Percentiles rank a stretch among this genome's conserved stretches.
Evolutionary conservation across 2,888 invertebrate genomes (phyloP).

Genomic region (Euproctis similis): DNA sequence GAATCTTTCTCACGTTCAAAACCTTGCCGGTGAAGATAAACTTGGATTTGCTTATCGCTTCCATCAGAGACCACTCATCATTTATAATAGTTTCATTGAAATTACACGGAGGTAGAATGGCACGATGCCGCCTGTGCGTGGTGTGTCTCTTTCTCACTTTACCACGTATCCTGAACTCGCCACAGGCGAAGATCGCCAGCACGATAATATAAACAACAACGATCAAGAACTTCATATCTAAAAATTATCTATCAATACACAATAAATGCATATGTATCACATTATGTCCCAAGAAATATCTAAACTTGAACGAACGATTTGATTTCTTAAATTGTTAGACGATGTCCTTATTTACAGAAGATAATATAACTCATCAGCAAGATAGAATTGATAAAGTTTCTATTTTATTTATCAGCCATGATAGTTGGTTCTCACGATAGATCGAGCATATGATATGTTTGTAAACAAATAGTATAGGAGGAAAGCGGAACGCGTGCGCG

Average conservation of each 20-base stretch:
- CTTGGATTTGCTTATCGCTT: constrained; percentile 66
- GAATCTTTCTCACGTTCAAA: constrained; percentile 59
- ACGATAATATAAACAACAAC: constrained; percentile 65
- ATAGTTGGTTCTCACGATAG: constrained; percentile 41
- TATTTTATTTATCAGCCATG: too few species aligned
- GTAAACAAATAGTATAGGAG: constrained; percentile 51
- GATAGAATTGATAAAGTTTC: too few species aligned
- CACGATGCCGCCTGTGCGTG: constrained; percentile 56
- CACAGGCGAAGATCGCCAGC: constrained; percentile 53
- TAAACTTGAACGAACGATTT: too few species aligned
- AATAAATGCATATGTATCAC: constrained; percentile 61
- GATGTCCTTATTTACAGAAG: too few species aligned
- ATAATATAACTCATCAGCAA: too few species aligned
- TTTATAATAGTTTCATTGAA: constrained; percentile 71
- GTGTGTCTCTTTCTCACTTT: constrained; percentile 66
- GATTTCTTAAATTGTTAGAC: too few species aligned
- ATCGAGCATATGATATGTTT: constrained; percentile 35
- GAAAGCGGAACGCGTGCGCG: constrained; percentile 62
- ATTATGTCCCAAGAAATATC: too few species aligned
- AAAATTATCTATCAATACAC: constrained; percentile 50
- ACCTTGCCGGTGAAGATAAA: constrained; percentile 73
- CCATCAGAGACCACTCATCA: constrained; percentile 69
- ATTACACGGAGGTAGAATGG: constrained; percentile 58
- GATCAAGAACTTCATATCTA: constrained; percentile 57
- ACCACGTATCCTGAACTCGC: constrained; percentile 65